phyloP scores from a whole-genome alignment of 1,140 invertebrate species.

The Bombus pascuorum region DNA sequence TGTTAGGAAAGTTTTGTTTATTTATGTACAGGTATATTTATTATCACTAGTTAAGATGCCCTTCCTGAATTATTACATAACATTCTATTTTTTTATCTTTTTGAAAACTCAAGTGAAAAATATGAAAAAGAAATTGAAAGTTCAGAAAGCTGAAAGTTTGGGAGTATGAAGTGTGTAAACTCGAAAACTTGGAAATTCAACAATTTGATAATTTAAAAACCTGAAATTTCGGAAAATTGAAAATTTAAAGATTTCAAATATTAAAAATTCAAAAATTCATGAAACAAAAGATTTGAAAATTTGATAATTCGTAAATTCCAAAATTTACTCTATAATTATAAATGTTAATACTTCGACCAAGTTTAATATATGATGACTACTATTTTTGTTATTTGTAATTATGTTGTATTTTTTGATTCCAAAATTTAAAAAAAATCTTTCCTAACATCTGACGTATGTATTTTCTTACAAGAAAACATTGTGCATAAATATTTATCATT shows the following conservation, averaged over 20 bases:
- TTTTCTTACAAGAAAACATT: constrained; percentile 1
- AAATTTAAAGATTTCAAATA: background rate
- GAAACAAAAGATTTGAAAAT: background rate
- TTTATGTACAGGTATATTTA: background rate
- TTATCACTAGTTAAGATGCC: no score
- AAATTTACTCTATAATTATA: background rate
- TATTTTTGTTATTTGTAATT: background rate
- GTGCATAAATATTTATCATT: constrained; percentile 1
- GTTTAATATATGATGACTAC: background rate
- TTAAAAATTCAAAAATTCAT: background rate
- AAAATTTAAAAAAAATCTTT: background rate
- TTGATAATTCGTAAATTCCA: background rate
- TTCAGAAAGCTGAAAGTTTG: no score
- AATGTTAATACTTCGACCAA: background rate
- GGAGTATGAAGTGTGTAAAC: no score
- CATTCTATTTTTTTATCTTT: no score
- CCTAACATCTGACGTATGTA: background rate
- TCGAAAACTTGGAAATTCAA: no score
- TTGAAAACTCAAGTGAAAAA: no score
- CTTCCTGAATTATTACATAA: no score
- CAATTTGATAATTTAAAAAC: no score
- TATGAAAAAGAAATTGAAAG: no score
- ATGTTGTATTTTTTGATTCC: background rate
- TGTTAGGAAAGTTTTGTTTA: background rate
- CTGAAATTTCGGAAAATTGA: background rate